These are phyloP conservation scores for Drosophila truncata DNA, from an alignment of 1,140 invertebrate species.

Conservation along the genomic window DNA sequence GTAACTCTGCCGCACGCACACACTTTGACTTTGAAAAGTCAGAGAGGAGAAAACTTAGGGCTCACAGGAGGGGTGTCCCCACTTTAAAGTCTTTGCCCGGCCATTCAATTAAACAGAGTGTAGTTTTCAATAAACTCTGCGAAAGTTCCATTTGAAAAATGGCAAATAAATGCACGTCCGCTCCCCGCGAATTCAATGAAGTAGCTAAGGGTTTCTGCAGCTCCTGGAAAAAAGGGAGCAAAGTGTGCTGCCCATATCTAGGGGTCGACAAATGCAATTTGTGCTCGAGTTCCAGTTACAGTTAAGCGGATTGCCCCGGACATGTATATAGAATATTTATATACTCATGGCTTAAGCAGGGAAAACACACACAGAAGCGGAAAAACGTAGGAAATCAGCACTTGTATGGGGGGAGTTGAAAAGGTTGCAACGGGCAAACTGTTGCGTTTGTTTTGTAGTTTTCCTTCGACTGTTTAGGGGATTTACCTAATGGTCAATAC, in stretches of 20 bases:
- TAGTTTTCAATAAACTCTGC: constrained; percentile 78
- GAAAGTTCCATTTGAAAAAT: constrained; percentile 72
- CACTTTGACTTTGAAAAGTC: constrained; percentile 67
- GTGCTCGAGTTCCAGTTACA: constrained; percentile 68
- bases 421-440: constrained; percentile 42
- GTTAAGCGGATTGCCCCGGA: constrained; percentile 74
- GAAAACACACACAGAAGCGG: constrained; percentile 25
- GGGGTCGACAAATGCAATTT: constrained; percentile 69
- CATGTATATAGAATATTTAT: constrained; percentile 77
- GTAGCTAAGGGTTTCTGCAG: constrained; percentile 35
- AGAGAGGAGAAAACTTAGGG: not conserved
- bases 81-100: constrained; percentile 58
- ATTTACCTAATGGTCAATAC: constrained; percentile 37
- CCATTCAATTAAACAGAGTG: constrained; percentile 81
- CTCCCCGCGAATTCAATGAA: constrained; percentile 45
- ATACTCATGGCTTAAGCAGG: constrained; percentile 49
- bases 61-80: not conserved
- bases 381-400: constrained; percentile 34
- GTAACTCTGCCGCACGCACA: constrained; percentile 64
- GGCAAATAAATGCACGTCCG: constrained; percentile 70
- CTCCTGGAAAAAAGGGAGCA: constrained; percentile 13
- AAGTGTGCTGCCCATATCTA: constrained; percentile 23
- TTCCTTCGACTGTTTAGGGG: constrained; percentile 24
- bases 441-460: constrained; percentile 34
- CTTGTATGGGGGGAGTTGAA: constrained; percentile 29